Percentiles rank a stretch among this genome's conserved stretches.
These are phyloP conservation scores for Ochlodes sylvanus DNA, from an alignment of 2,888 invertebrate genomes.

Conservation along the genomic window DNA sequence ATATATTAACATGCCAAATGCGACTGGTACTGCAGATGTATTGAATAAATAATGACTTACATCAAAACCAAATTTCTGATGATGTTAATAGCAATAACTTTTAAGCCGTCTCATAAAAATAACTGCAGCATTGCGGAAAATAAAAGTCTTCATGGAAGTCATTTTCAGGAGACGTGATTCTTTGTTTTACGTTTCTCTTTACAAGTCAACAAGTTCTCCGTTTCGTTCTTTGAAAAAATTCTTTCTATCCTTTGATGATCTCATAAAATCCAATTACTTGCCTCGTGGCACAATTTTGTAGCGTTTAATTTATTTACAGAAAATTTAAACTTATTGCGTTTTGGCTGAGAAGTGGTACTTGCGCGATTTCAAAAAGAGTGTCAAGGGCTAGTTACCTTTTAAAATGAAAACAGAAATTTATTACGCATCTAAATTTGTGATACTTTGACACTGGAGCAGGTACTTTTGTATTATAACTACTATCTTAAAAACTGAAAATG, in stretches of 20 bases:
- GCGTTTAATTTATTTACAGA: constrained; percentile 26
- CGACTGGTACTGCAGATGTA: too few relatives aligned
- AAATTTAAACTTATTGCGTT: constrained; percentile 33
- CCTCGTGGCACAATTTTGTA: constrained; percentile 5
- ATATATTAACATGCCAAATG: too few relatives aligned
- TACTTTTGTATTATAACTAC: too few relatives aligned
- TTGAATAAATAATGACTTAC: too few relatives aligned
- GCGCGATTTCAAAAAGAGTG: constrained; percentile 20
- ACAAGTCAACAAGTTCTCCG: neutral
- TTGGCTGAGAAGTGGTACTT: constrained; percentile 27
- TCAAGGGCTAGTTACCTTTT: constrained; percentile 16
- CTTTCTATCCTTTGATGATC: neutral
- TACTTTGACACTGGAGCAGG: too few relatives aligned
- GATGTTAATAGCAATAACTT: too few relatives aligned
- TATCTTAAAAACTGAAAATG: too few relatives aligned
- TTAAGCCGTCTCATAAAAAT: too few relatives aligned
- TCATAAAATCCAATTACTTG: constrained; percentile 12
- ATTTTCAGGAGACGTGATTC: too few relatives aligned
- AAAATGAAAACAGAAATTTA: constrained; percentile 11
- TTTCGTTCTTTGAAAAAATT: neutral
- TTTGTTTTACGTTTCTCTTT: neutral
- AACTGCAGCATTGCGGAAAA: too few relatives aligned
- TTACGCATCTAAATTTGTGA: neutral
- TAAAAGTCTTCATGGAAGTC: too few relatives aligned
- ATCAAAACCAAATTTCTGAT: too few relatives aligned